These are phyloP conservation scores for Drosophila prosaltans DNA, from an alignment of 1,140 invertebrate genomes.

Conservation along the genomic window DNA sequence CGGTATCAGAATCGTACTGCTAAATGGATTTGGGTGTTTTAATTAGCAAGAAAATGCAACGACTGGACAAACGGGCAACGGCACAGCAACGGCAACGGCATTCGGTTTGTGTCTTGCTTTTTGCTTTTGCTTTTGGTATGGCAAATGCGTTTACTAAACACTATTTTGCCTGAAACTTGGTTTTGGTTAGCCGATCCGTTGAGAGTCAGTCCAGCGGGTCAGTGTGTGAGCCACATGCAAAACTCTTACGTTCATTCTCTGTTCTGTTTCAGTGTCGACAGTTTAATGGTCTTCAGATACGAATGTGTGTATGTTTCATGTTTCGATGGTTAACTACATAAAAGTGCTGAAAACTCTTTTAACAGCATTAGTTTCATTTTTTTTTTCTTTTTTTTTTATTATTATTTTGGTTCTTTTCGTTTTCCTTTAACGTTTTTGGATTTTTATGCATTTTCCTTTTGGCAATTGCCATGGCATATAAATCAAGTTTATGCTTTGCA, in stretches of 20 bases:
- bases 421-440: background rate
- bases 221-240: background rate
- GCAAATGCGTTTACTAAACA: background rate
- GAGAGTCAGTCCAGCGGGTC: too few species aligned
- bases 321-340: conserved; percentile 36
- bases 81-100: conserved; percentile 28
- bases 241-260: background rate
- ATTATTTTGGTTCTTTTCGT: background rate
- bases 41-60: conserved; percentile 74
- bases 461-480: conserved; percentile 64
- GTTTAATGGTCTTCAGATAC: conserved; percentile 46
- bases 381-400: background rate
- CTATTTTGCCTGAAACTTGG: background rate
- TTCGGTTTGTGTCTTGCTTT: conserved; percentile 22
- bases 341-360: conserved; percentile 49
- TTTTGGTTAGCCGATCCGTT: background rate
- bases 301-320: conserved; percentile 31
- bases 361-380: conserved; percentile 29
- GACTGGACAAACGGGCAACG: conserved; percentile 3
- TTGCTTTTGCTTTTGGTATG: background rate
- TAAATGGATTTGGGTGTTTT: conserved; percentile 77
- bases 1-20: conserved; percentile 28
- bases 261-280: conserved; percentile 30
- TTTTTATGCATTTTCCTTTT: conserved; percentile 61
- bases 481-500: conserved; percentile 72